These are phyloP conservation scores for Germaria angustata DNA, from an alignment of 2,888 invertebrate genomes.

Conservation along the genomic window DNA sequence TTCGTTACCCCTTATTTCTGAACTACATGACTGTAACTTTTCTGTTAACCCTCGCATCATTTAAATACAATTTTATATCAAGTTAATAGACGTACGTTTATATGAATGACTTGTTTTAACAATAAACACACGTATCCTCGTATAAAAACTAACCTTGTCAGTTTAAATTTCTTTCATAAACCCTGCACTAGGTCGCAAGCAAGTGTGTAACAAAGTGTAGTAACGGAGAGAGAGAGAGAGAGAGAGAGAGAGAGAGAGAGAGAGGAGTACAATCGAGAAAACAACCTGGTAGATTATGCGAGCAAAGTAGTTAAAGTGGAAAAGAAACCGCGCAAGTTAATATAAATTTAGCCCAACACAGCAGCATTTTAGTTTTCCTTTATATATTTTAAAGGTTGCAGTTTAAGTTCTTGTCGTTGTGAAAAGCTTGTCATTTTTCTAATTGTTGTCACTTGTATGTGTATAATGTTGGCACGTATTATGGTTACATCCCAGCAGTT, in stretches of 20 bases:
- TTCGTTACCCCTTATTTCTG: no score
- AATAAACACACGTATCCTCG: background rate
- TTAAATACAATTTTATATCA: no score
- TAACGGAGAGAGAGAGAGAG: background rate
- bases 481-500: background rate
- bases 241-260: background rate
- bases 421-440: conserved; percentile 10
- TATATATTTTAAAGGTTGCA: background rate
- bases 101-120: background rate
- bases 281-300: conserved; percentile 1
- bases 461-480: background rate
- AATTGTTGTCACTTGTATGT: background rate
- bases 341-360: conserved; percentile 53
- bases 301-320: background rate
- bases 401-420: background rate
- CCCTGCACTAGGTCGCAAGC: background rate
- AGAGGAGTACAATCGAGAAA: background rate
- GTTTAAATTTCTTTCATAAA: conserved; percentile 22
- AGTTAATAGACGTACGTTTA: background rate
- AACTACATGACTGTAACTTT: no score
- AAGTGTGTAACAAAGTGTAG: background rate
- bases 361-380: background rate
- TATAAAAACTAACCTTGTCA: conserved; percentile 50
- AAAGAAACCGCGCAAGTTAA: conserved; percentile 52
- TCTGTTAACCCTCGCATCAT: no score